These are phyloP conservation scores for Elysia crispata DNA, from an alignment of 2,888 invertebrate genomes.

Conservation along the genomic window DNA sequence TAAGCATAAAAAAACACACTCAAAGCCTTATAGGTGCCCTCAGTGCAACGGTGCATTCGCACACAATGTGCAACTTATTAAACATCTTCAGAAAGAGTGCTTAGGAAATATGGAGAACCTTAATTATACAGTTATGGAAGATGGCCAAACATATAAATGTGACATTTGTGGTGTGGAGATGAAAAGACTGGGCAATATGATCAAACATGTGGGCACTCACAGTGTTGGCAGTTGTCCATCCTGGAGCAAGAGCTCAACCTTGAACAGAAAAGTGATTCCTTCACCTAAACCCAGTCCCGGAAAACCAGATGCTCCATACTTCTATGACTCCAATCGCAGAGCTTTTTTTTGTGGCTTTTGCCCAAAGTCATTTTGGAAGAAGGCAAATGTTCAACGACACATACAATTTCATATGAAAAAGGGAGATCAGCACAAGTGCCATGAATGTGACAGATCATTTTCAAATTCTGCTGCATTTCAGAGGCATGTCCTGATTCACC, in stretches of 20 bases:
- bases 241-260: conserved; percentile 21
- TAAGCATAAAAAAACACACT: conserved; percentile 47
- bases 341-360: conserved; percentile 45
- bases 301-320: conserved; percentile 29
- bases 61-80: conserved; percentile 48
- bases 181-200: conserved; percentile 50
- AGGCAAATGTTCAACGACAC: conserved; percentile 38
- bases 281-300: not conserved
- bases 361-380: conserved; percentile 35
- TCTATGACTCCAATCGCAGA: conserved; percentile 27
- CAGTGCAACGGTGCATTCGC: conserved; percentile 49
- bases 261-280: not conserved
- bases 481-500: conserved; percentile 41
- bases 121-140: conserved; percentile 45
- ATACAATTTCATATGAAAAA: conserved; percentile 41
- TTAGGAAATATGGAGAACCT: conserved; percentile 39
- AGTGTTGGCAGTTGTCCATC: conserved; percentile 1
- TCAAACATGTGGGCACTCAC: conserved; percentile 48
- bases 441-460: conserved; percentile 38
- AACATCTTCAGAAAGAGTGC: conserved; percentile 44
- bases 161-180: conserved; percentile 49
- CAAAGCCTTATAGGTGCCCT: conserved; percentile 43
- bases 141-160: conserved; percentile 45
- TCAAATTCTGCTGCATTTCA: conserved; percentile 14
- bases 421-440: conserved; percentile 22